phyloP scores from a whole-genome alignment of 2,113 vertebrate genomes.

The Siniperca chuatsi region DNA sequence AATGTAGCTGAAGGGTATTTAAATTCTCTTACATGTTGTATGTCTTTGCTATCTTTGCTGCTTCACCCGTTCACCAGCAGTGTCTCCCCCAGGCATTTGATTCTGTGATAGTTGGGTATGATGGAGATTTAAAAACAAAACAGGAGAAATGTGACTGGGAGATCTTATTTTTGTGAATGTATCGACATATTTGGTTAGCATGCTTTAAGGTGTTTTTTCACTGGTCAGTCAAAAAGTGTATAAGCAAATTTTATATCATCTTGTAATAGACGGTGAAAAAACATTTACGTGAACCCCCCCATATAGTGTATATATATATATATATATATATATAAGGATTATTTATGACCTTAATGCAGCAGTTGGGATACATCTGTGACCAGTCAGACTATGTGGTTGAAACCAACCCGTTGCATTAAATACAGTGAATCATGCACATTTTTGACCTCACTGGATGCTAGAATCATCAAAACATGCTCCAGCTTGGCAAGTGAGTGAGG shows the following conservation, averaged over 20 bases:
- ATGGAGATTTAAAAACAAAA: neutral
- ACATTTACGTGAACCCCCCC: neutral
- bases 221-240: neutral
- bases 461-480: constrained; percentile 64
- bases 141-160: neutral
- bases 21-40: constrained; percentile 5
- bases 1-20: constrained; percentile 21
- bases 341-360: constrained; percentile 37
- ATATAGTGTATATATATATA: no score
- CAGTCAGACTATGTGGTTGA: constrained; percentile 12
- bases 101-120: neutral
- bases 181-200: neutral
- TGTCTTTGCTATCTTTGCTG: neutral
- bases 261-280: neutral
- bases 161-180: neutral
- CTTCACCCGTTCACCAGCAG: neutral
- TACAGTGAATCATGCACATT: constrained; percentile 38
- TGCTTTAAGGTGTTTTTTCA: neutral
- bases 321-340: neutral
- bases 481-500: constrained; percentile 49
- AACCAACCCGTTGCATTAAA: constrained; percentile 34
- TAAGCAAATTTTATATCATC: constrained; percentile 2
- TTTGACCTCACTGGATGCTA: constrained; percentile 56
- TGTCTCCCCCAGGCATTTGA: neutral
- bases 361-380: constrained; percentile 46